Conservation (phyloP, 2,888 invertebrate genomes). For the Protophormia terraenovae region DNA sequence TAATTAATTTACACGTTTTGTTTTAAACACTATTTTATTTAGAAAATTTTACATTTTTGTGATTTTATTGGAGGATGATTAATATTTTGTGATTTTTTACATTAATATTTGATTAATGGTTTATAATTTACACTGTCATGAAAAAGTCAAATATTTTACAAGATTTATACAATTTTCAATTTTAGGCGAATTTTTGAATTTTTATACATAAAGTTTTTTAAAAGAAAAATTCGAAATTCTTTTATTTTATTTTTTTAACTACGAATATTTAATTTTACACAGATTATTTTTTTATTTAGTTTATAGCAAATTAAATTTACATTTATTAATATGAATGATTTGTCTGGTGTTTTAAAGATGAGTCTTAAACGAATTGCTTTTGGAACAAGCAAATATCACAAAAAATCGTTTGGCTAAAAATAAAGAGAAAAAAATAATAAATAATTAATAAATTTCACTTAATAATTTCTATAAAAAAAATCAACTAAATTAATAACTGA, state of each 20-base stretch:
- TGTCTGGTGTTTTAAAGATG: background rate
- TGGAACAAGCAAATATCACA: slow-evolving; percentile 44
- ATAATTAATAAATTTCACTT: no score
- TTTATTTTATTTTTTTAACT: background rate
- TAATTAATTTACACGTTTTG: slow-evolving; percentile 59
- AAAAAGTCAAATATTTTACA: background rate
- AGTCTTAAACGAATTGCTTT: slow-evolving; percentile 13
- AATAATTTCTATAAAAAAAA: background rate
- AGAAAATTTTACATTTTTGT: slow-evolving; percentile 26
- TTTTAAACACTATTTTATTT: slow-evolving; percentile 24
- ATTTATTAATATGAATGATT: background rate
- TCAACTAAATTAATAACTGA: no score
- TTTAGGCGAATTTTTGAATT: background rate
- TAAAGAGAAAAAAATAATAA: background rate
- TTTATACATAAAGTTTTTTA: background rate
- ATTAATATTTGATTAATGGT: background rate
- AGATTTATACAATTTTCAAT: background rate
- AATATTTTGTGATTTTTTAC: background rate
- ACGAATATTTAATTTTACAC: background rate
- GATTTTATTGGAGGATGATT: background rate
- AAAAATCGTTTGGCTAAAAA: slow-evolving; percentile 41
- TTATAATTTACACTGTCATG: background rate
- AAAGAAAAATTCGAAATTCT: background rate
- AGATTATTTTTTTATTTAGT: background rate
- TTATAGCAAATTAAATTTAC: slow-evolving; percentile 17